Conservation (phyloP, 2,888 invertebrate genomes). For the Heliconius ismenius region DNA sequence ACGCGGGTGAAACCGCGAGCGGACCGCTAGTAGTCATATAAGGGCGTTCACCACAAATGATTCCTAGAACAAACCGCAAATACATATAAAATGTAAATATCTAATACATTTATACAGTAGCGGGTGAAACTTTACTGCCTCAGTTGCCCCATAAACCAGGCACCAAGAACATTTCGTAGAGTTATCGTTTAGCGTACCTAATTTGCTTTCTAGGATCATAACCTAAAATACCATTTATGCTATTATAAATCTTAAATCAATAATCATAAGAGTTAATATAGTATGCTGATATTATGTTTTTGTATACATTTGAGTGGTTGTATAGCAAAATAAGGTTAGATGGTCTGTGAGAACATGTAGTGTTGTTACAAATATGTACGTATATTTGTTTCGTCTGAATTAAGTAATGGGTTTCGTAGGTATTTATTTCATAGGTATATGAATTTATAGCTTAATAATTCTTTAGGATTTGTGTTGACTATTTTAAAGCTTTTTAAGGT, state of each 20-base stretch:
- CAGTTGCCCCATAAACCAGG: slow-evolving; percentile 21
- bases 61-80: background rate
- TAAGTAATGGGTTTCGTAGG: background rate
- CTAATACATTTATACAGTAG: slow-evolving; percentile 19
- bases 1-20: too few species aligned
- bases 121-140: slow-evolving; percentile 11
- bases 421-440: background rate
- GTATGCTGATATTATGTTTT: background rate
- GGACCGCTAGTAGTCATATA: too few species aligned
- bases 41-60: background rate
- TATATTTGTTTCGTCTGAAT: slow-evolving; percentile 2
- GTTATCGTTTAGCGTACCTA: slow-evolving; percentile 28
- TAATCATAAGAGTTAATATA: background rate
- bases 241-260: background rate
- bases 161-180: slow-evolving; percentile 3
- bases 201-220: slow-evolving; percentile 18
- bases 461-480: background rate
- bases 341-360: slow-evolving; percentile 9
- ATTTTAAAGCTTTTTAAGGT: background rate
- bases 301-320: background rate
- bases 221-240: background rate
- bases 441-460: background rate
- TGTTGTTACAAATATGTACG: slow-evolving; percentile 3
- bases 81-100: slow-evolving; percentile 23
- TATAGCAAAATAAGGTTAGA: slow-evolving; percentile 18